Conservation (phyloP, 2,113 vertebrate species). For the Peromyscus maniculatus region DNA sequence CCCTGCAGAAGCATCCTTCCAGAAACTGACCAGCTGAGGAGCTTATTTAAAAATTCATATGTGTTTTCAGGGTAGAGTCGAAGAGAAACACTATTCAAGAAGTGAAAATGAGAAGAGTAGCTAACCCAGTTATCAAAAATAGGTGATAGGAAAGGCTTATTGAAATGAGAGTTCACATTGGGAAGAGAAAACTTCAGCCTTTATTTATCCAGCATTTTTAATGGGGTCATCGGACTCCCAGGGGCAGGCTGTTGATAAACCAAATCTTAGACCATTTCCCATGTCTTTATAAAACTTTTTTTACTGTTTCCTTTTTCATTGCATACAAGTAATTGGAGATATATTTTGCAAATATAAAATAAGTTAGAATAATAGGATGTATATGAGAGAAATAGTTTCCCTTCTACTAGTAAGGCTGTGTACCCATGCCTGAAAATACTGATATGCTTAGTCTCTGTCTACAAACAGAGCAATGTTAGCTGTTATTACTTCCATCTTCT, state of each 20-base stretch:
- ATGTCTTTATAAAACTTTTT: neutral
- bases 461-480: neutral
- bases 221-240: neutral
- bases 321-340: neutral
- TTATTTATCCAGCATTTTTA: neutral
- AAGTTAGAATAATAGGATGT: neutral
- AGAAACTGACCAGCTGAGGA: neutral
- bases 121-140: constrained; percentile 50
- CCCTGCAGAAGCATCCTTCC: neutral
- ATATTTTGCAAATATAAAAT: neutral
- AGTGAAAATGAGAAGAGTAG: constrained; percentile 21
- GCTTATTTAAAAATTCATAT: constrained; percentile 59
- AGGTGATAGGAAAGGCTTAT: neutral
- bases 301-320: neutral
- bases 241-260: neutral
- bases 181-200: neutral
- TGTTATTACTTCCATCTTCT: neutral
- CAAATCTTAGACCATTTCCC: neutral
- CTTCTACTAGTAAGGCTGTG: neutral
- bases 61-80: constrained; percentile 43
- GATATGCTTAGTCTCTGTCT: neutral
- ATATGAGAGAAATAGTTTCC: neutral
- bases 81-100: constrained; percentile 26
- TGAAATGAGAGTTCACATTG: neutral
- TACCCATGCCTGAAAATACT: neutral